A percentile compares a stretch with the other conserved stretches of the same genome.
Conservation (phyloP, 2,113 vertebrate species). For the Phoenicopterus ruber region DNA sequence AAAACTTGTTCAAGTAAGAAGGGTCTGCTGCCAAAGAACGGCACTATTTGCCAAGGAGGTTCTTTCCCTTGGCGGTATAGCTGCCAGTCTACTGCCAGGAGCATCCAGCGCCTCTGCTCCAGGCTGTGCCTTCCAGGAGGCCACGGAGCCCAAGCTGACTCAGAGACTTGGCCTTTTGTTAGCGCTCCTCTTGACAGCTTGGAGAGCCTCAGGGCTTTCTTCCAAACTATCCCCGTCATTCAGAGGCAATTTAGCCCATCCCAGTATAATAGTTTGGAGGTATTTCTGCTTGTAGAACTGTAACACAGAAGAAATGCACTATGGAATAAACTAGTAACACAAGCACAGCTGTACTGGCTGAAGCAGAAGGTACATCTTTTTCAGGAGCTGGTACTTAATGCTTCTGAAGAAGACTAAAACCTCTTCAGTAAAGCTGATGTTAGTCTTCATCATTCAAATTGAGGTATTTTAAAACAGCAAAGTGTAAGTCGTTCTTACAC, state of each 20-base stretch:
- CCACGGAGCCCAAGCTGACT: not conserved
- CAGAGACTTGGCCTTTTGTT: not conserved
- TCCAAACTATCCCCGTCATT: not conserved
- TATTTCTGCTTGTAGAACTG: not conserved
- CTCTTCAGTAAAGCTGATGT: not conserved
- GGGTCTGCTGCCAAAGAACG: not conserved
- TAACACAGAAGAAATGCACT: not conserved
- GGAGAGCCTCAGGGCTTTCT: not conserved
- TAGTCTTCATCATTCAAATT: not conserved
- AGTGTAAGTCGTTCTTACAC: not conserved
- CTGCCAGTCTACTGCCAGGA: not conserved
- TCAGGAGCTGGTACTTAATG: not conserved
- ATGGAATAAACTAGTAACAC: not conserved
- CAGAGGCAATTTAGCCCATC: not conserved
- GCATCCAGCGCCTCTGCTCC: not conserved
- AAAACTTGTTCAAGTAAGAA: not conserved
- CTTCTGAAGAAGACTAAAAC: not conserved
- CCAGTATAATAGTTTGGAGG: not conserved
- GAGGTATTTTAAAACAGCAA: not conserved
- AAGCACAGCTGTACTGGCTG: not conserved
- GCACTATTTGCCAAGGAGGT: not conserved
- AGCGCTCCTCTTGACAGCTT: not conserved
- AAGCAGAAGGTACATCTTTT: not conserved
- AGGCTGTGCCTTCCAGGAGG: not conserved
- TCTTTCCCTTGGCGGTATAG: not conserved